phyloP scores from a whole-genome alignment of 37 sponge, comb jelly and placozoan genomes.

The Theonella swinhoei region DNA sequence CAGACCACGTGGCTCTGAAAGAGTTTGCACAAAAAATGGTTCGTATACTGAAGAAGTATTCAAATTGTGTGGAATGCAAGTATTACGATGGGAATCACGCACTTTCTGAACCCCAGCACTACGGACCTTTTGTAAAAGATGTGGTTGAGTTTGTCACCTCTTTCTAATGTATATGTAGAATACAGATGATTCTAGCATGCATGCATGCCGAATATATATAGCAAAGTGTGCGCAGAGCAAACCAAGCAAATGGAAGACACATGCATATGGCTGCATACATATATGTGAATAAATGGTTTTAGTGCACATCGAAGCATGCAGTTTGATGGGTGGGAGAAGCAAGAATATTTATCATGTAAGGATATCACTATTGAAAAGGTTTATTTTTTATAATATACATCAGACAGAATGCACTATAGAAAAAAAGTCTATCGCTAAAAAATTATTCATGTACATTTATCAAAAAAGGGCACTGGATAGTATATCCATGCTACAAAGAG shows the following conservation, averaged over 20 bases:
- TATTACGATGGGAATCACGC: constrained; percentile 49
- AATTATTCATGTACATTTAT: no score
- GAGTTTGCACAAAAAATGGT: constrained; percentile 44
- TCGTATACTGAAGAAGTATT: constrained; percentile 5
- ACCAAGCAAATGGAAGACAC: no score
- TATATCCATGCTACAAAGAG: no score
- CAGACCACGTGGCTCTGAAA: constrained; percentile 22
- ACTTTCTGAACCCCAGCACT: neutral
- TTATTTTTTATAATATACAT: no score
- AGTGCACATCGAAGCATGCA: neutral
- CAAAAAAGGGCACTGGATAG: no score
- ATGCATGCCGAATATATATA: neutral
- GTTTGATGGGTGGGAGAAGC: no score
- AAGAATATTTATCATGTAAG: no score
- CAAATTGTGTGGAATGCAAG: constrained; percentile 13
- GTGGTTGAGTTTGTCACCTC: constrained; percentile 15
- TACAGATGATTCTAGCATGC: neutral
- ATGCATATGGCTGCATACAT: neutral
- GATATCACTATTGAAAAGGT: no score
- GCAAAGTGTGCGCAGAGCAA: no score
- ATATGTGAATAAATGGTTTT: neutral
- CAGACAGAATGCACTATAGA: no score
- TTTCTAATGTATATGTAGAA: neutral
- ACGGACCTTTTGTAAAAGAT: constrained; percentile 40
- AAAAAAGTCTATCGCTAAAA: no score